Evolutionary conservation across 2,113 vertebrate genomes (phyloP).

Genomic region (Ammodytes marinus): DNA sequence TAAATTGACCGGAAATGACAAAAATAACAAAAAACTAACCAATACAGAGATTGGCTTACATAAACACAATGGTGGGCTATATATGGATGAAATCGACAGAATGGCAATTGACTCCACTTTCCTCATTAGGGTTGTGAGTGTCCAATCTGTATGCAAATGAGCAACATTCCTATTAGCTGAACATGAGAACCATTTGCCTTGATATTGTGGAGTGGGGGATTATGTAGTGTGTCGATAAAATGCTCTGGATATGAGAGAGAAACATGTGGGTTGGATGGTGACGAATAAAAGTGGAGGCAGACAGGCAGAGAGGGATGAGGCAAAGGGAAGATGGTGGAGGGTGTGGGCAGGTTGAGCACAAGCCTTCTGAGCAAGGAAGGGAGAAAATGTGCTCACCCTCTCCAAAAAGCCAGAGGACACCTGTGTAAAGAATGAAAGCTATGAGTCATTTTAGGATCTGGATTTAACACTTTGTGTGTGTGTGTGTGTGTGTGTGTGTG

Average conservation of each 20-base stretch:
- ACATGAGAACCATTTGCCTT: conserved; percentile 24
- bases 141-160: conserved; percentile 8
- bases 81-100: not conserved
- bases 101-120: not conserved
- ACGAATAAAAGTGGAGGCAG: conserved; percentile 75
- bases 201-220: conserved; percentile 34
- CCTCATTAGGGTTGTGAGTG: not conserved
- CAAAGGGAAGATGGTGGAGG: conserved; percentile 50
- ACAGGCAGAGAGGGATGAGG: conserved; percentile 61
- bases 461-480: conserved; percentile 57
- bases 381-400: conserved; percentile 54
- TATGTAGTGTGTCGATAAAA: conserved; percentile 35
- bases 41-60: not conserved
- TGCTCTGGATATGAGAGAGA: conserved; percentile 44
- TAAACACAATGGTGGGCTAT: not conserved
- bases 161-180: conserved; percentile 5
- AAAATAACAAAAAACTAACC: not conserved
- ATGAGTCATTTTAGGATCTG: conserved; percentile 64
- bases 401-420: conserved; percentile 62
- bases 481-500: conserved; percentile 34
- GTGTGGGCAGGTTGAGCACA: conserved; percentile 68
- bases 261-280: conserved; percentile 67
- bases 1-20: not conserved
- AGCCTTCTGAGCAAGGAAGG: conserved; percentile 57
- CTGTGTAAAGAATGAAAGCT: conserved; percentile 64